These are phyloP conservation scores for Laticauda laticaudata DNA, from an alignment of 2,113 vertebrate species.

Conservation along the genomic window DNA sequence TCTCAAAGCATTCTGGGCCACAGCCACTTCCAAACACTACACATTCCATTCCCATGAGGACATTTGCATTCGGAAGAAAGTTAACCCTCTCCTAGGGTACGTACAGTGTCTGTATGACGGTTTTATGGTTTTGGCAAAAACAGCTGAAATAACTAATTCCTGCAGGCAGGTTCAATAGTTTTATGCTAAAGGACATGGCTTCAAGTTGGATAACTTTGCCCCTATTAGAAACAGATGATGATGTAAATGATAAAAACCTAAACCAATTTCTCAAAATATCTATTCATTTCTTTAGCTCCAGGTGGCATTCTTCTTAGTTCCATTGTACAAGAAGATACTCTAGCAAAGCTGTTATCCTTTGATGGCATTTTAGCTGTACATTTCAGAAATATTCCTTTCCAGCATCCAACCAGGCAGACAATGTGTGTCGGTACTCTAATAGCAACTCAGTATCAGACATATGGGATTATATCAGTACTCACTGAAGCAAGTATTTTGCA, in stretches of 20 bases:
- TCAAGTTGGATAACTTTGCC: neutral
- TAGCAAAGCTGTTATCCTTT: neutral
- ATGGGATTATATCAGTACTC: neutral
- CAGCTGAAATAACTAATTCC: conserved; percentile 34
- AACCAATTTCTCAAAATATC: neutral
- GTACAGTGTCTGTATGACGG: conserved; percentile 25
- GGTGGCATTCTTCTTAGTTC: neutral
- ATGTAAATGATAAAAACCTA: neutral
- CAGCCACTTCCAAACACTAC: conserved; percentile 82
- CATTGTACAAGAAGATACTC: neutral
- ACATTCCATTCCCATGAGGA: conserved; percentile 88
- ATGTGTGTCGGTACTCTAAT: neutral
- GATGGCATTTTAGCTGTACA: neutral
- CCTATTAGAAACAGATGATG: neutral
- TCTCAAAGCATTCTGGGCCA: conserved; percentile 77
- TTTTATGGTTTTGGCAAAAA: conserved; percentile 45
- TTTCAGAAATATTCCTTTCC: neutral
- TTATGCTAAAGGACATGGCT: neutral
- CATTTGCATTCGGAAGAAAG: conserved; percentile 60
- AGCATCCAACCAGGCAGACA: neutral
- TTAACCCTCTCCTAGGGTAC: conserved; percentile 76
- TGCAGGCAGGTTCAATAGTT: neutral
- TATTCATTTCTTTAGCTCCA: neutral
- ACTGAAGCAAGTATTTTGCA: neutral
- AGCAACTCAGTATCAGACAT: neutral